Evolutionary conservation across 2,113 vertebrate genomes (phyloP).

Genomic region (Chionodraco myersi): DNA sequence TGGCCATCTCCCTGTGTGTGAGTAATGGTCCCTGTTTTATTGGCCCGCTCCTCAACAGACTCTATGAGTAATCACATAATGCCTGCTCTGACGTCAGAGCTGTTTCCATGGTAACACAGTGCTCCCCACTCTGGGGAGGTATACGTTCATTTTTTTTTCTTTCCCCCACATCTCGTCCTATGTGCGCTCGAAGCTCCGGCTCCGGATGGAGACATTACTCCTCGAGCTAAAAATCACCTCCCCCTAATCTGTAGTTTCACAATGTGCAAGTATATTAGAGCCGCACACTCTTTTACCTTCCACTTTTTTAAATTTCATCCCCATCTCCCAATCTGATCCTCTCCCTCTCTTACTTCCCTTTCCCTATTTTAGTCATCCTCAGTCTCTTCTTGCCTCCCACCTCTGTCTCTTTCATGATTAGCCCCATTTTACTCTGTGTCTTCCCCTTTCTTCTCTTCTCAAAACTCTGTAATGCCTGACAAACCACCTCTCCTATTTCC

Average conservation of each 20-base stretch:
- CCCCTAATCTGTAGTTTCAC: slow-evolving; percentile 53
- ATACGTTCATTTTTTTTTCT: slow-evolving; percentile 53
- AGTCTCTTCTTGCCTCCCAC: slow-evolving; percentile 47
- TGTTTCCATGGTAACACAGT: slow-evolving; percentile 77
- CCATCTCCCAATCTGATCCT: slow-evolving; percentile 28
- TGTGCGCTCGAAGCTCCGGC: slow-evolving; percentile 56
- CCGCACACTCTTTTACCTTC: slow-evolving; percentile 34
- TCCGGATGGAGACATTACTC: slow-evolving; percentile 64
- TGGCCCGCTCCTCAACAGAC: slow-evolving; percentile 81
- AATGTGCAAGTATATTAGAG: slow-evolving; percentile 34
- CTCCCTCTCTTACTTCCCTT: slow-evolving; percentile 27
- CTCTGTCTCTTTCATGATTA: slow-evolving; percentile 59
- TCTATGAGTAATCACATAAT: slow-evolving; percentile 85
- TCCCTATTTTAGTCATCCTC: slow-evolving; percentile 60
- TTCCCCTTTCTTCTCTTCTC: slow-evolving; percentile 48
- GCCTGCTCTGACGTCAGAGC: slow-evolving; percentile 81
- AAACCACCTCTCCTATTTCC: slow-evolving; percentile 66
- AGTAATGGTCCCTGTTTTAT: slow-evolving; percentile 84
- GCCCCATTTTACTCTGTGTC: slow-evolving; percentile 46
- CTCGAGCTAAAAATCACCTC: slow-evolving; percentile 55
- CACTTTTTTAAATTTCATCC: slow-evolving; percentile 29
- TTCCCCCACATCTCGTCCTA: slow-evolving; percentile 64
- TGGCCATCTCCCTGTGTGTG: slow-evolving; percentile 72
- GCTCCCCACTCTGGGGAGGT: slow-evolving; percentile 78
- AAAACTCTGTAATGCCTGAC: slow-evolving; percentile 55